Evolutionary conservation across 2,888 invertebrate genomes (phyloP), one percentile per base, ranked within the genome.

Genomic region (Phorcus lineatus): DNA sequence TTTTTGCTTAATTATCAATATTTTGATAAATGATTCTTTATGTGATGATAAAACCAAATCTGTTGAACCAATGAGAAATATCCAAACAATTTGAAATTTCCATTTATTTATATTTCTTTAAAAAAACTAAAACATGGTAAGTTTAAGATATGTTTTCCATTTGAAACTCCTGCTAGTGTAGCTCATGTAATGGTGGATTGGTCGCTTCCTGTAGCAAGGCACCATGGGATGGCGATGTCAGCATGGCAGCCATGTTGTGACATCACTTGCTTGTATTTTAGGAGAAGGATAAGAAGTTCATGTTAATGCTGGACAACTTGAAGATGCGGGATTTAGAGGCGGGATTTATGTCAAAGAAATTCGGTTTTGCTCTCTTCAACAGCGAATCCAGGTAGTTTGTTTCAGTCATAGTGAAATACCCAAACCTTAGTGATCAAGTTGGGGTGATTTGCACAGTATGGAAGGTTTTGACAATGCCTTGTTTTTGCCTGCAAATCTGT

Each of bases 211-310:
- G 55, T 55, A n/a, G 36, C 40, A 74, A 52, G 24, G 54, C 67
- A 40, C 67, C 19, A 19, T 47, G 74, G 74, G 53, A 53, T 47
- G 47, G 47, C 47, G 47, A 74, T 53, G 24, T 28, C n/a, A 47
- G 52, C 74, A 47, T 74, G 47, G 13, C 74, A 74, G 53, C 53
- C 52, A 53, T 74, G 74, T 62, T 62, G 62, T 62, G 62, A 62
- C 62, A 62, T 62, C 62, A 62, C 62, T 19, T 78, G 57, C 77
- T 75, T 31, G 75, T 76, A 80, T 66, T 85, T 80, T 88, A 96
- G 95, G 99, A 99, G 94, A 96, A 98, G 89, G 99, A 99, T 94
- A 99, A 99, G 95, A 99, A 99, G 93, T 99, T 98, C 94, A 99
- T 99, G 99, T 94, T 99, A 93, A 97, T 98, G 77, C 94, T 99